Percentiles rank a stretch among this genome's conserved stretches.
These are phyloP conservation scores for Hipparchia semele DNA, from an alignment of 2,888 invertebrate genomes.

Conservation along the genomic window DNA sequence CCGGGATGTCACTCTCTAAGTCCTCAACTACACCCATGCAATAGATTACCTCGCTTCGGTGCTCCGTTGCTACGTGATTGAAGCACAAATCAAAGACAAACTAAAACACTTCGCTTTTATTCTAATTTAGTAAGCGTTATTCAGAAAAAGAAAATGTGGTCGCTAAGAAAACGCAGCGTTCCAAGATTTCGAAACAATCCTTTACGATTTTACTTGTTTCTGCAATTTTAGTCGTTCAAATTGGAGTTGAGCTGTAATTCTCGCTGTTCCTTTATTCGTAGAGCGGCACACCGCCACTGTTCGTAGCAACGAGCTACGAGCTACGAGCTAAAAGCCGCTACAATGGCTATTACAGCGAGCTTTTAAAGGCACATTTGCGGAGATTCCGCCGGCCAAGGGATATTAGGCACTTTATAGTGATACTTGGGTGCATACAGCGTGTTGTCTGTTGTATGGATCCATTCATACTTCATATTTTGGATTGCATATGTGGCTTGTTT, in stretches of 20 bases:
- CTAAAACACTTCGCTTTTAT: background rate
- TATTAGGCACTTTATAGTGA: constrained; percentile 28
- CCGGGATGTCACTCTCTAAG: too few relatives aligned
- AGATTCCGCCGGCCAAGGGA: constrained; percentile 23
- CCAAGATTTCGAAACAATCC: background rate
- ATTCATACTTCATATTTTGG: too few relatives aligned
- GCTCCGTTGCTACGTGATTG: too few relatives aligned
- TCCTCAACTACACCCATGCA: too few relatives aligned
- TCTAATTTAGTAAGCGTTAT: too few relatives aligned
- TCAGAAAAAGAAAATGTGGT: too few relatives aligned
- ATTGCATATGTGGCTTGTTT: too few relatives aligned
- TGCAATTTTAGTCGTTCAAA: background rate
- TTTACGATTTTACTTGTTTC: background rate
- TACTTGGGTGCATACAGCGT: background rate
- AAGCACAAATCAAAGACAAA: background rate
- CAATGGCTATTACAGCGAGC: constrained; percentile 25
- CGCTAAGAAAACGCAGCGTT: background rate
- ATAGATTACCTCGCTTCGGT: too few relatives aligned
- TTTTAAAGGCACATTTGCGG: constrained; percentile 27
- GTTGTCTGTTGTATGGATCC: background rate
- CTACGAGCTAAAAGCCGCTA: constrained; percentile 23
- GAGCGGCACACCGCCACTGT: background rate
- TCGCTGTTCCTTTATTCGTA: constrained; percentile 11
- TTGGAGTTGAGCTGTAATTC: constrained; percentile 1
- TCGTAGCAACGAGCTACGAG: background rate